These are phyloP conservation scores for Epicauta chinensis DNA, from an alignment of 1,140 invertebrate genomes.

Conservation along the genomic window DNA sequence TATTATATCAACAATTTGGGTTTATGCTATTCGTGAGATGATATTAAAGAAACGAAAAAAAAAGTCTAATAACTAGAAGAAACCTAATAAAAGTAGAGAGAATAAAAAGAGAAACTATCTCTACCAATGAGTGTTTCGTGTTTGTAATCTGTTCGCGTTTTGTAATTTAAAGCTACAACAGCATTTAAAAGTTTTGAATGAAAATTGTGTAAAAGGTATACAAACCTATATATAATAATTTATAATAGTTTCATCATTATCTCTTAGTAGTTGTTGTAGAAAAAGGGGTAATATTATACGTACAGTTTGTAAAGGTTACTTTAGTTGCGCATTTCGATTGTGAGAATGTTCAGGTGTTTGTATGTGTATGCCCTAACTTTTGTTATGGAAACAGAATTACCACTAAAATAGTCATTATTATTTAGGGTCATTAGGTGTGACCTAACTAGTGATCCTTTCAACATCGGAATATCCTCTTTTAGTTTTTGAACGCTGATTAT, in stretches of 20 bases:
- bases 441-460: slow-evolving; percentile 11
- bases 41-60: neutral
- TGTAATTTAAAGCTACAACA: slow-evolving; percentile 20
- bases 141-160: neutral
- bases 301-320: slow-evolving; percentile 6
- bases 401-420: slow-evolving; percentile 35
- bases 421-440: slow-evolving; percentile 29
- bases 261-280: slow-evolving; percentile 20
- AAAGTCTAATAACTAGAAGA: too few relatives aligned
- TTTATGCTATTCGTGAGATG: slow-evolving; percentile 3
- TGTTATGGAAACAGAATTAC: slow-evolving; percentile 37
- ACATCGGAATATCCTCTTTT: too few relatives aligned
- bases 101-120: neutral
- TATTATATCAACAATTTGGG: slow-evolving; percentile 8
- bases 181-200: slow-evolving; percentile 20
- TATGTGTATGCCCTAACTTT: slow-evolving; percentile 23
- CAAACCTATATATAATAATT: too few relatives aligned
- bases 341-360: slow-evolving; percentile 32
- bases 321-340: slow-evolving; percentile 19
- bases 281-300: too few relatives aligned
- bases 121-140: slow-evolving; percentile 14
- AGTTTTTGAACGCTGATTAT: too few relatives aligned
- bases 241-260: slow-evolving; percentile 13
- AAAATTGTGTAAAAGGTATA: slow-evolving; percentile 30
- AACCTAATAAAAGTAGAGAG: too few relatives aligned